Evolutionary conservation across 2,888 invertebrate species (phyloP), one percentile per base, ranked within the genome.

Genomic region (Aphodius sticticus): DNA sequence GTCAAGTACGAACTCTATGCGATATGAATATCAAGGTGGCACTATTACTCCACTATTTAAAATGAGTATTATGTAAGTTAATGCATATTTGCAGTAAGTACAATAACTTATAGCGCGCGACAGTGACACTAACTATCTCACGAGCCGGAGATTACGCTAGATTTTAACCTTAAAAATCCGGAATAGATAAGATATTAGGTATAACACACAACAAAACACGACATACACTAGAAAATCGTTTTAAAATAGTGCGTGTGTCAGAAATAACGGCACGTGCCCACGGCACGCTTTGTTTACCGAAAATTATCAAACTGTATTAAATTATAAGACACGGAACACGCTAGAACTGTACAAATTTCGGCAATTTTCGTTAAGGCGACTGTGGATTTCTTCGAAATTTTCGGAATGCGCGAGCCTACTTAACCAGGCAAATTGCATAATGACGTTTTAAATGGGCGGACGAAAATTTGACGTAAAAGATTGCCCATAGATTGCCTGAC

Each of bases 401-500:
- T 53, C 12, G 12, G 12, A 53, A 53, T 53, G 53, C 53, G 53
- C 53, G 53, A 53, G 7, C 12, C 53, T 9, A 26, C 26, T 26
- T 26, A 12, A 53, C 12, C 53, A 53, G 7, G 53, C 12, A 53
- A 53, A 53, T 53, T 53, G 53, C 1, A 12, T 53, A 53, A 53
- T 53, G 53, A 53, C 53, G 53, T 53, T 53, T 53, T 53, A 53
- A 53, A 53, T 53, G 53, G 53, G 4, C 53, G 74, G 15, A 71
- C 35, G 16, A 9, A 36, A 76, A 69, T 76, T 76, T 76, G 69
- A 76, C 76, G 76, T 16, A 76, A 76, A 76, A 76, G 69, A 76
- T 76, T 76, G 69, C 37, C 7, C 6, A 76, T 69, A 76, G 69
- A 76, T 76, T 76, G 69, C 37, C 7, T n/a, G 16, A n/a, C 53